Evolutionary conservation across 2,888 invertebrate genomes (phyloP), one percentile per base, ranked within the genome.

Genomic region (Andricus curvator): DNA sequence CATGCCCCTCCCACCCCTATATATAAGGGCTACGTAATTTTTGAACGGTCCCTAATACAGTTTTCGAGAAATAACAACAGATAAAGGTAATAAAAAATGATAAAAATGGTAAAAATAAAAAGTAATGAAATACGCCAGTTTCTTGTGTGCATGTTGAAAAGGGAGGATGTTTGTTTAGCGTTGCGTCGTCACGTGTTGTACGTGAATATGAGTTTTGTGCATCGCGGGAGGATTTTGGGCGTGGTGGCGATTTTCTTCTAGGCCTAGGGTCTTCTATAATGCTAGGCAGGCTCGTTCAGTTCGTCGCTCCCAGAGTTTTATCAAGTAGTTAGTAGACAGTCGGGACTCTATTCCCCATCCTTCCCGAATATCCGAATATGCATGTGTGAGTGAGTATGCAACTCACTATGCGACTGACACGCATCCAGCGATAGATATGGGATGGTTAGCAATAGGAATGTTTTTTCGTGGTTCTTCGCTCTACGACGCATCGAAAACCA

Each of bases 181-280:
- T 62, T 25, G 13, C 22, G 25, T 25, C 22, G 25, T 62, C 44
- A 44, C 6, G 68, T 44, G 44, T 25, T 13, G 25, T 74, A 74
- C 20, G 56, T 74, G 29, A 51, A 51, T 48, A 70, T 48, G 51
- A 20, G 48, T 74, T 74, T 29, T 33, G n/a, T 77, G 78, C 81
- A 83, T 81, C 81, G 60, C 79, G 37, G 79, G 67, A 82, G 25
- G 84, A 82, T 82, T 78, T 82, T 82, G 84, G 84, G 84, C 83
- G 84, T 84, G 84, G 84, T 84, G 82, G 84, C 84, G 81, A 84
- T 84, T 84, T 84, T 84, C 84, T 80, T 80, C 84, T 51, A 56
- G 56, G 48, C 5, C n/a, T 62, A 33, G 70, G 51, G 51, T 51
- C 70, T 74, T 33, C 33, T 56, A 4, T 51, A 70, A 74, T 74